These are phyloP conservation scores for Anguilla megastoma DNA, from an alignment of 2,797 vertebrate species.

Conservation along the genomic window DNA sequence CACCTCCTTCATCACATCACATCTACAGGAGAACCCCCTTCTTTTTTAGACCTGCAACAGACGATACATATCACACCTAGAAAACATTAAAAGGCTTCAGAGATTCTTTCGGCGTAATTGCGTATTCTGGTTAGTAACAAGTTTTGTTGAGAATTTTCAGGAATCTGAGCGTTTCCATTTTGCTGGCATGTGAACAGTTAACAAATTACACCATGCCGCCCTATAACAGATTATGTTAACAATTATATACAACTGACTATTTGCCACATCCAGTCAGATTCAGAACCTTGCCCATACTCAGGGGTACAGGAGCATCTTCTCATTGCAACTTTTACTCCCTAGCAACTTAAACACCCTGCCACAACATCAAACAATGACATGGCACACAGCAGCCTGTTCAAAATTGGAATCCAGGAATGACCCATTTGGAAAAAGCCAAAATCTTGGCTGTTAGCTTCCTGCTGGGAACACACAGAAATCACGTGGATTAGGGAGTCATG, in stretches of 20 bases:
- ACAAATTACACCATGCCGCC: too few species aligned
- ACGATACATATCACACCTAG: background rate
- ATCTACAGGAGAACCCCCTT: background rate
- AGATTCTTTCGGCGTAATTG: background rate
- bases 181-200: too few species aligned
- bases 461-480: background rate
- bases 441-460: background rate
- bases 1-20: background rate
- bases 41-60: background rate
- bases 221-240: background rate
- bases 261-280: background rate
- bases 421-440: background rate
- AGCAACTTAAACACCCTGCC: background rate
- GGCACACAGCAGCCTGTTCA: background rate
- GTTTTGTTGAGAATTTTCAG: too few species aligned
- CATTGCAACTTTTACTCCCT: background rate
- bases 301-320: background rate
- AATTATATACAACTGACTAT: background rate
- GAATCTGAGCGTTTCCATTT: too few species aligned
- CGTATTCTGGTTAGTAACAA: too few species aligned
- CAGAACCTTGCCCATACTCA: background rate
- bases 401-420: background rate
- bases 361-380: background rate
- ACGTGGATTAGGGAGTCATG: slow-evolving; percentile 18
- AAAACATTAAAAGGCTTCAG: background rate